These are phyloP conservation scores for Acrocephalus arundinaceus DNA, from an alignment of 2,113 vertebrate species.

Conservation along the genomic window DNA sequence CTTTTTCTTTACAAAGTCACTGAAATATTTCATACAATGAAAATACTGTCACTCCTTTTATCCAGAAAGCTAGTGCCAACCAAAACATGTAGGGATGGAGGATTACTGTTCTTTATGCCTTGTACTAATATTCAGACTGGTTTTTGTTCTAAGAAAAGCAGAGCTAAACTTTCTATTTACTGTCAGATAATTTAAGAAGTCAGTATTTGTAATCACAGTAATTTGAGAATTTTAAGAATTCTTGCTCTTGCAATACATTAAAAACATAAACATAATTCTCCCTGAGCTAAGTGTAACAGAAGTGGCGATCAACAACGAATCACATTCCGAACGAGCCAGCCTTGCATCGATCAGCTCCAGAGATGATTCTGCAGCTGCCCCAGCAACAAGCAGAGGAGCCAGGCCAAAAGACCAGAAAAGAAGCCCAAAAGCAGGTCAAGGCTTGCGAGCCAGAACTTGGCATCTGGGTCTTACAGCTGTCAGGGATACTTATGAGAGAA, in stretches of 20 bases:
- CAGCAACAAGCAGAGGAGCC: not conserved
- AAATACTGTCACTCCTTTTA: not conserved
- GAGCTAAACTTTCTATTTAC: not conserved
- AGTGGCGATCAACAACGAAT: not conserved
- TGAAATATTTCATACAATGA: not conserved
- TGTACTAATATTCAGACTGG: not conserved
- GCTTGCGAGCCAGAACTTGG: slow-evolving; percentile 15
- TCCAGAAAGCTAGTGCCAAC: not conserved
- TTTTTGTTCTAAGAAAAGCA: not conserved
- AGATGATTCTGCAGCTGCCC: not conserved
- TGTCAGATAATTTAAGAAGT: not conserved
- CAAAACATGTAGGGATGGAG: not conserved
- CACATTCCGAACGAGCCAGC: not conserved
- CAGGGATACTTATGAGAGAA: not conserved
- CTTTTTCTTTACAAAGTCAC: not conserved
- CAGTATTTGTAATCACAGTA: not conserved
- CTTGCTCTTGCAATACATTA: not conserved
- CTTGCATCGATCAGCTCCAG: not conserved
- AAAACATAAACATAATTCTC: not conserved
- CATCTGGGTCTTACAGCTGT: slow-evolving; percentile 25
- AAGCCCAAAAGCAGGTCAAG: not conserved
- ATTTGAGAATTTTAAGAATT: not conserved
- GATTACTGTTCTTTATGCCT: not conserved
- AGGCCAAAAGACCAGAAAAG: slow-evolving; percentile 14
- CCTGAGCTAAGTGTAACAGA: not conserved